Base-by-base conservation (phyloP, 2,888 invertebrate genomes). In the Dasypolia templi region DNA sequence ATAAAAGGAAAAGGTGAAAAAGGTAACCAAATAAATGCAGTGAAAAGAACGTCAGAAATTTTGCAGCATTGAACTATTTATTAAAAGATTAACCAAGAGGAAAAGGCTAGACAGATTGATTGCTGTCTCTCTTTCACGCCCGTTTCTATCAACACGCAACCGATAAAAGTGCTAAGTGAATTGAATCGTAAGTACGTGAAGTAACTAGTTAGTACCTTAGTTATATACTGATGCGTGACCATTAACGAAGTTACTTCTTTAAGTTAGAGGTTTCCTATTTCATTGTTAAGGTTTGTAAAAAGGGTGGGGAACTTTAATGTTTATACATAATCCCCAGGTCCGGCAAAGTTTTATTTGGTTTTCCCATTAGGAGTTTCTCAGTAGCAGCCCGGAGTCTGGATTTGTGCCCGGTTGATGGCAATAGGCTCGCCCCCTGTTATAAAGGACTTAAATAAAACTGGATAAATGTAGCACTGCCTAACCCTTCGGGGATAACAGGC, bases 121-220 rank as follows among this genome's bases (percentile, higher is more conserved):
- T 61, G 61, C 17, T 61, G n/a, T 61, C 4, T 2, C 14, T 39
- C 44, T 22, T 66, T 9, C 3, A 22, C 12, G 9, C 1, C 78
- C 44, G 81, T 87, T 64, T 87, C 83, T 86, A 72, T 66, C 68
- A 51, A 55, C 22, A 70, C 70, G 63, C 44, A 64, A 53, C 29
- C 73, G 64, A 81, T 79, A 86, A 84, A 81, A 86, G 81, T 80
- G 83, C 78, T 79, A 76, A 79, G 73, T 77, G 32, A 39, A 82
- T 84, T 77, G 83, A 87, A 84, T 76, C 58, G 75, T 62, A 72
- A 75, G 55, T 62, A 69, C 32, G 46, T 51, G 72, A 59, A 74
- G 71, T 75, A 83, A 79, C 75, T 78, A 77, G 77, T 85, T 76
- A 39, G 46, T 78, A 79, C 82, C 69, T 79, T 39, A 58, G 67